phyloP scores from a whole-genome alignment of 2,113 vertebrate genomes.

The Tragelaphus scriptus region DNA sequence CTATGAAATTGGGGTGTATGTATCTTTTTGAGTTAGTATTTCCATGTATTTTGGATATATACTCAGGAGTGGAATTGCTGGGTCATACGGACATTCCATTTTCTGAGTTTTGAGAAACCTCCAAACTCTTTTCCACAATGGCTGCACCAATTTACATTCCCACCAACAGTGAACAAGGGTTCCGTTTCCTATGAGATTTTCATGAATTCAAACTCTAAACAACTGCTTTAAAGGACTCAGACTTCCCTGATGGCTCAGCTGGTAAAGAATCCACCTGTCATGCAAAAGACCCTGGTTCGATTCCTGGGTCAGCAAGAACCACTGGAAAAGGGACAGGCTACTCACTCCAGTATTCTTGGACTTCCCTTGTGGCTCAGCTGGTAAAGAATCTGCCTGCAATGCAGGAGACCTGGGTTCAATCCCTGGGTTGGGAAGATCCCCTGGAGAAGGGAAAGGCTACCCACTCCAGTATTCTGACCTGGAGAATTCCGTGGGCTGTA shows the following conservation, averaged over 20 bases:
- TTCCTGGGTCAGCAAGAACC: fast-evolving
- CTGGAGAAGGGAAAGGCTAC: background rate
- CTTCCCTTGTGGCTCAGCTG: background rate
- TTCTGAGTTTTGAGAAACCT: background rate
- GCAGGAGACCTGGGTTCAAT: background rate
- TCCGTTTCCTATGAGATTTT: background rate
- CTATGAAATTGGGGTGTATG: background rate
- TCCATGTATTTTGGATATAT: background rate
- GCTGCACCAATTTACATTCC: background rate
- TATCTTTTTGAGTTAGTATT: background rate
- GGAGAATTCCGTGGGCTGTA: background rate
- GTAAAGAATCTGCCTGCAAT: background rate
- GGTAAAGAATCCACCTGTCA: background rate
- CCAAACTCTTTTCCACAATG: background rate
- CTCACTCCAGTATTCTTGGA: background rate
- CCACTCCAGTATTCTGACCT: background rate
- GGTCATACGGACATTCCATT: background rate
- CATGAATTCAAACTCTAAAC: background rate
- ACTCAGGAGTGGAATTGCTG: background rate
- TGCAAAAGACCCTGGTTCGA: background rate
- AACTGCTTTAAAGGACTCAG: background rate
- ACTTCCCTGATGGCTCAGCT: background rate
- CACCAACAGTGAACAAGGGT: background rate
- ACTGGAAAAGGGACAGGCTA: background rate
- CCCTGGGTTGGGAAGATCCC: background rate